phyloP scores from a whole-genome alignment of 2,797 vertebrate genomes.

The Malacoraja senta region DNA sequence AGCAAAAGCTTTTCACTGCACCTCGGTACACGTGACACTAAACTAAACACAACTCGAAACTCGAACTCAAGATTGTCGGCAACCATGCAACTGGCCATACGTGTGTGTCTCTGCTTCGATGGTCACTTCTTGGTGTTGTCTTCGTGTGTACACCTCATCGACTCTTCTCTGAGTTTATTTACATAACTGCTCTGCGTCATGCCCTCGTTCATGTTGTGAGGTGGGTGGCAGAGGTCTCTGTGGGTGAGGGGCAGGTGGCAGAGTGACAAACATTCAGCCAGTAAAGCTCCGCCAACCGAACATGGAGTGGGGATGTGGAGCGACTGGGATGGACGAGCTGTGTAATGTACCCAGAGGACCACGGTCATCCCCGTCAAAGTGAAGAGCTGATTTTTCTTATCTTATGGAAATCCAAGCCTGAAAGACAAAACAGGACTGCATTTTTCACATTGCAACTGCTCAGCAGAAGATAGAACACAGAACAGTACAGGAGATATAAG shows the following conservation, averaged over 20 bases:
- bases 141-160: neutral
- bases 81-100: neutral
- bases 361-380: neutral
- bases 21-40: too few species aligned
- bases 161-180: neutral
- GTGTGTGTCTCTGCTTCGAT: neutral
- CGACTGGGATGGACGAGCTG: neutral
- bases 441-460: neutral
- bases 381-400: constrained; percentile 6
- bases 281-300: neutral
- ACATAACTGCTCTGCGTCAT: neutral
- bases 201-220: neutral
- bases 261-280: neutral
- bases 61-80: too few species aligned
- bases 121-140: neutral
- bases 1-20: too few species aligned
- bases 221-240: neutral
- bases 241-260: neutral
- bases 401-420: constrained; percentile 22
- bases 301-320: neutral
- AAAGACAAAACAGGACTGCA: neutral
- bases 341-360: neutral
- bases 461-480: too few species aligned
- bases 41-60: too few species aligned
- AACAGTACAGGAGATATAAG: too few species aligned